Base-by-base conservation (phyloP, 2,797 vertebrate genomes). In the Poecilia wingei region DNA sequence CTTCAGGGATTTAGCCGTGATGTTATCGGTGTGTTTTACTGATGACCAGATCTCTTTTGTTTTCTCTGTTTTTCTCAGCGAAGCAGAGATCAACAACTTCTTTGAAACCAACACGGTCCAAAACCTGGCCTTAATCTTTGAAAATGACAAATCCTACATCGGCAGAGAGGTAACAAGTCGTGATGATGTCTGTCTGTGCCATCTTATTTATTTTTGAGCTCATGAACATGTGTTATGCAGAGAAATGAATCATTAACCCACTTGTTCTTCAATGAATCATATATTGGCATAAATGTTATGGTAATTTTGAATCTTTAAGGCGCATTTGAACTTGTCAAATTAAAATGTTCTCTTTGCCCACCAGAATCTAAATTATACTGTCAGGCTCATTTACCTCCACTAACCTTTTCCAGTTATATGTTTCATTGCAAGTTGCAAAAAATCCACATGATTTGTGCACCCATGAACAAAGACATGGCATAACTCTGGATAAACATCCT, bases 111-210 rank as follows among this genome's bases (percentile, higher is more conserved):
- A 95, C 89, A 91, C 76, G 0, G 94, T 96, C 69, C 83, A 90
- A 6, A 94, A 97, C 86, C 89, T 99, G 92, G 97, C 95, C 0
- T 87, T 99, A 92, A 96, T 99, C 92, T 99, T 99, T 3, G 98
- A 99, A 88, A 84, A 92, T 0, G 80, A 87, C 0, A 22, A 81
- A 43, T 98, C 97, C 31, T 99, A 97, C 0, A 61, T 98, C 49
- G 98, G 97, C 80, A 94, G 96, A 96, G 98, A 99, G 97, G 98
- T 99, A 92, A 92, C 85, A 0, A 12, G 3, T 31, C 0, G 0
- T 5, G 3, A 84, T 69, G 71, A 6, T 39, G 69, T 49, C 47
- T 20, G 2, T 49, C 36, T 66, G 6, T 22, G 7, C 1, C 14
- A 31, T 47, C 51, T 33, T 33, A 13, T 46, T n/a, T 31, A 6